phyloP scores from a whole-genome alignment of 2,113 vertebrate genomes.

The Arenaria interpres region DNA sequence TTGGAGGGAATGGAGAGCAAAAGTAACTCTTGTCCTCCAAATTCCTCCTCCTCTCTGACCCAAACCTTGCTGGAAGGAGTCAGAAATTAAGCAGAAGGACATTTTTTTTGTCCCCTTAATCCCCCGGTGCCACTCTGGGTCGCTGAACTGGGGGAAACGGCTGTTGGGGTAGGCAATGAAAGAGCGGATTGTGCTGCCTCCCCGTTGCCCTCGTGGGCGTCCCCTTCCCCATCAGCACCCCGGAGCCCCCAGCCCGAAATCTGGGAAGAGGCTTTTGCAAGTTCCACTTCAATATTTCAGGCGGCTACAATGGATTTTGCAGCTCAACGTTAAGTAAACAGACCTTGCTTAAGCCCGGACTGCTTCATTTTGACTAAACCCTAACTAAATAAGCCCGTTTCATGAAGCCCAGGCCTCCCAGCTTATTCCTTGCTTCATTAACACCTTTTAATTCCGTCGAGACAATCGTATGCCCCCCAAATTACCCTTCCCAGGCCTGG shows the following conservation, averaged over 20 bases:
- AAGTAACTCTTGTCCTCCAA: background rate
- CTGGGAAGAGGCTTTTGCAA: background rate
- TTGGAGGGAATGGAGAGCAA: background rate
- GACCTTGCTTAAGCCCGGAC: conserved; percentile 10
- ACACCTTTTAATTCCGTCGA: conserved; percentile 35
- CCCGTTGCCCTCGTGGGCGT: background rate
- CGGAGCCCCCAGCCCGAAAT: background rate
- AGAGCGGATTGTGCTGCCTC: background rate
- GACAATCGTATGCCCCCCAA: background rate
- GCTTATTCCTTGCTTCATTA: conserved; percentile 30
- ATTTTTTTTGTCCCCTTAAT: background rate
- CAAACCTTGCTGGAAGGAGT: background rate
- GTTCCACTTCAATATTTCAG: conserved; percentile 33
- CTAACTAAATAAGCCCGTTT: conserved; percentile 14
- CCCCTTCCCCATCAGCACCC: background rate
- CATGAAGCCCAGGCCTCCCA: background rate
- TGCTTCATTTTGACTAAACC: conserved; percentile 56
- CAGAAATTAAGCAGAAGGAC: background rate
- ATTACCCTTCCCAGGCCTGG: conserved; percentile 34
- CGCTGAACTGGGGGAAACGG: background rate
- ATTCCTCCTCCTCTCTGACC: background rate
- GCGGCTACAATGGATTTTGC: background rate
- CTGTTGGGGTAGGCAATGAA: background rate
- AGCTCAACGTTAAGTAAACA: conserved; percentile 35
- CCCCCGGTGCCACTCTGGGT: background rate